These are phyloP conservation scores for Brachyptera risi DNA, from an alignment of 2,888 invertebrate species.

Conservation along the genomic window DNA sequence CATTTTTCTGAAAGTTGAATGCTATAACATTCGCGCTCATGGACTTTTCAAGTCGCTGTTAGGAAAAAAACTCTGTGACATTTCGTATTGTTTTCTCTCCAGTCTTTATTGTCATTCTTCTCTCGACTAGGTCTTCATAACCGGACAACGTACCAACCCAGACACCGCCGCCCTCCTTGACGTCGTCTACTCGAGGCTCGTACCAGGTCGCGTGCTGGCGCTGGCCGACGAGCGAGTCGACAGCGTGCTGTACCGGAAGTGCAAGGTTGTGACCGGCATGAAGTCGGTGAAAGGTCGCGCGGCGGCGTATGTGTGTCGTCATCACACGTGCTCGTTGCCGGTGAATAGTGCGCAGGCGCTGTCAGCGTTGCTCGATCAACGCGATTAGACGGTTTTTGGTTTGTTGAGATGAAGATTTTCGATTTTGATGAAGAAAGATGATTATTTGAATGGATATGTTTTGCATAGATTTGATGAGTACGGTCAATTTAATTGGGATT, in stretches of 20 bases:
- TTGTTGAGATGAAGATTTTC: too few species aligned
- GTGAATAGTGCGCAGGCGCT: conserved; percentile 64
- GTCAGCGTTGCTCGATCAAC: conserved; percentile 51
- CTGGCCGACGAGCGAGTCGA: conserved; percentile 51
- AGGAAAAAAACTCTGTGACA: too few species aligned
- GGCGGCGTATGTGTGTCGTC: conserved; percentile 74
- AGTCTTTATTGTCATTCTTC: background rate
- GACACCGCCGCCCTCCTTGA: conserved; percentile 63
- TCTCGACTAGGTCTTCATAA: conserved; percentile 58
- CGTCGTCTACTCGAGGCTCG: conserved; percentile 58
- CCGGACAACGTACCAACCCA: conserved; percentile 59
- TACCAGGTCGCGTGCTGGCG: conserved; percentile 66
- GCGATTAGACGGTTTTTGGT: background rate
- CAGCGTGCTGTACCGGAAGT: conserved; percentile 44
- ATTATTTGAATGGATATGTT: too few species aligned
- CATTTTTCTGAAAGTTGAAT: too few species aligned
- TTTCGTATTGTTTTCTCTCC: background rate
- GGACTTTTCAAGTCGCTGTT: too few species aligned
- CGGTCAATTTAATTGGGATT: too few species aligned
- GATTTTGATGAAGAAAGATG: too few species aligned
- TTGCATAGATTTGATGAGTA: too few species aligned
- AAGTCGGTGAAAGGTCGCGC: conserved; percentile 57
- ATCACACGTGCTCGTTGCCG: conserved; percentile 70
- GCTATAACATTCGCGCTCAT: too few species aligned
- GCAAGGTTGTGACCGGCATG: conserved; percentile 47